These are phyloP conservation scores for Poeciliopsis turneri DNA, from an alignment of 2,797 vertebrate genomes.

Conservation along the genomic window DNA sequence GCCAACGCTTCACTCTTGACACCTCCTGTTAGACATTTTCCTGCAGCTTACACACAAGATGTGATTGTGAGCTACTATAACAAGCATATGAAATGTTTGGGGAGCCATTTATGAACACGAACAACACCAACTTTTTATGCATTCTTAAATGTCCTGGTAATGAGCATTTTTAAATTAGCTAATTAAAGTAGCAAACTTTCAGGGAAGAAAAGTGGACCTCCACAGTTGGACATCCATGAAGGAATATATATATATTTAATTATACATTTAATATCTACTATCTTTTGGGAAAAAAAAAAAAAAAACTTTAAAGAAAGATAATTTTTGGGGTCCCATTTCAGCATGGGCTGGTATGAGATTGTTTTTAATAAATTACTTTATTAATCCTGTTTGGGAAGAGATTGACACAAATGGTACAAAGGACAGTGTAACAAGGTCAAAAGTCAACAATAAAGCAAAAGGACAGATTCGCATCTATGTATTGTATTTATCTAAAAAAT, in stretches of 20 bases:
- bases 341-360: neutral
- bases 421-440: neutral
- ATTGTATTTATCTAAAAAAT: neutral
- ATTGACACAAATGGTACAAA: neutral
- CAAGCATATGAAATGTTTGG: slow-evolving; percentile 5
- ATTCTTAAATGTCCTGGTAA: neutral
- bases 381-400: neutral
- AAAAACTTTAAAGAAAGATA: neutral
- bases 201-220: neutral
- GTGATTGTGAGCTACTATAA: neutral
- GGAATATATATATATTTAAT: neutral
- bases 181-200: neutral
- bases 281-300: neutral
- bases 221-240: neutral
- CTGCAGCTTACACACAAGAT: neutral
- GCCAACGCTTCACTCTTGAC: slow-evolving; percentile 20
- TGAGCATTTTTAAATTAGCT: neutral
- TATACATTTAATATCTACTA: neutral
- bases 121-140: neutral
- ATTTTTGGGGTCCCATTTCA: neutral
- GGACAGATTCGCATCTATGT: neutral
- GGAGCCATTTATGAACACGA: slow-evolving; percentile 3
- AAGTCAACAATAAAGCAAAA: neutral
- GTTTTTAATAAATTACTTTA: neutral
- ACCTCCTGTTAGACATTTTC: slow-evolving; percentile 1